Evolutionary conservation across 1,140 invertebrate genomes (phyloP).

Genomic region (Hermetia illucens): DNA sequence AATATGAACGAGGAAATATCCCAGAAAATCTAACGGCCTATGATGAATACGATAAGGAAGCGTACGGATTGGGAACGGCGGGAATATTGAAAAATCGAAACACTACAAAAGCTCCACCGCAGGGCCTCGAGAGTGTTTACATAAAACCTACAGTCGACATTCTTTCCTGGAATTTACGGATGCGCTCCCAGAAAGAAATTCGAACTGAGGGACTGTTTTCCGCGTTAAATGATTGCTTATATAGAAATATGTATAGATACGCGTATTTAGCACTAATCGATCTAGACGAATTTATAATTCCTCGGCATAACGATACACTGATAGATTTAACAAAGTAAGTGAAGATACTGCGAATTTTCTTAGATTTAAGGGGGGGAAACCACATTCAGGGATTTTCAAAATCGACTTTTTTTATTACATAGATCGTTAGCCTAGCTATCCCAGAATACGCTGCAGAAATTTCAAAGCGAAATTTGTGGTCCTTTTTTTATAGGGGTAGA

Average conservation of each 20-base stretch:
- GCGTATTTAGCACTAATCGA: constrained; percentile 75
- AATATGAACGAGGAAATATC: constrained; percentile 42
- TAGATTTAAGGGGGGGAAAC: constrained; percentile 2
- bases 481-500: too few species aligned
- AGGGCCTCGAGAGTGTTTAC: constrained; percentile 10
- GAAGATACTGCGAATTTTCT: background rate
- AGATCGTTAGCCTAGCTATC: too few species aligned
- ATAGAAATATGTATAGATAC: constrained; percentile 71
- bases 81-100: too few species aligned
- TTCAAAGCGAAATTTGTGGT: too few species aligned
- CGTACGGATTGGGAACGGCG: constrained; percentile 1
- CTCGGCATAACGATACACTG: constrained; percentile 56
- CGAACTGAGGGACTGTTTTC: constrained; percentile 85
- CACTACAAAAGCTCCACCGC: too few species aligned
- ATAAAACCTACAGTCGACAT: constrained; percentile 54
- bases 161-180: constrained; percentile 79
- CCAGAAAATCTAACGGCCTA: constrained; percentile 18
- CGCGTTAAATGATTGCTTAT: constrained; percentile 85
- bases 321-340: constrained; percentile 45
- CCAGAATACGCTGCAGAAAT: too few species aligned
- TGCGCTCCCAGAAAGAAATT: constrained; percentile 80
- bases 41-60: constrained; percentile 18
- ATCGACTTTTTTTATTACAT: too few species aligned
- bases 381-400: too few species aligned
- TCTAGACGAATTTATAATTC: constrained; percentile 82